A percentile compares a stretch with the other conserved stretches of the same genome.
Conservation (phyloP, 2,888 invertebrate species). For the Coecobrya sp. region DNA sequence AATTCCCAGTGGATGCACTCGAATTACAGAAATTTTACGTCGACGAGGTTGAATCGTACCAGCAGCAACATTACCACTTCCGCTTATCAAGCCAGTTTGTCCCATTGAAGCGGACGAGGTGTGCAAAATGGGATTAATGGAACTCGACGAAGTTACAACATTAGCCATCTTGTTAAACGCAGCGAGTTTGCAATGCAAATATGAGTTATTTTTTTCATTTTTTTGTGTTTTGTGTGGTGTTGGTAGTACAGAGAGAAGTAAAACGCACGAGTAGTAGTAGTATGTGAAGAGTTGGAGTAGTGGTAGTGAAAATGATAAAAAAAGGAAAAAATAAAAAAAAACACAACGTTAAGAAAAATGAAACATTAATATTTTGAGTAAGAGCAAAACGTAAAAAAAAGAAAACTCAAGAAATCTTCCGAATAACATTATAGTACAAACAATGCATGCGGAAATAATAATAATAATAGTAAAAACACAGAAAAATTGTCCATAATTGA, state of each 20-base stretch:
- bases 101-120: background rate
- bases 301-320: conserved; percentile 47
- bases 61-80: background rate
- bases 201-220: too few species aligned
- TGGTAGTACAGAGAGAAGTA: conserved; percentile 56
- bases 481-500: background rate
- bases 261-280: conserved; percentile 61
- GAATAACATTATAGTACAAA: conserved; percentile 38
- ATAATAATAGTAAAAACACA: conserved; percentile 35
- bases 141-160: conserved; percentile 27
- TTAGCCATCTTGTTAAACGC: conserved; percentile 50
- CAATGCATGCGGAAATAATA: conserved; percentile 50
- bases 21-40: conserved; percentile 79
- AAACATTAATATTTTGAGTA: conserved; percentile 50
- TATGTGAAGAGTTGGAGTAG: conserved; percentile 30
- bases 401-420: conserved; percentile 80
- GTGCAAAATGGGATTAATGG: conserved; percentile 45
- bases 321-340: conserved; percentile 59
- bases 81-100: background rate
- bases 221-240: conserved; percentile 47
- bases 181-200: conserved; percentile 30
- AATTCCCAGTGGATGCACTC: conserved; percentile 51
- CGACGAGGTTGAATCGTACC: conserved; percentile 52
- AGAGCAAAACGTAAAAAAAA: conserved; percentile 38
- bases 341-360: conserved; percentile 33